Evolutionary conservation across 2,797 vertebrate genomes (phyloP), one percentile per base, ranked within the genome.

Genomic region (Sus cebifrons): DNA sequence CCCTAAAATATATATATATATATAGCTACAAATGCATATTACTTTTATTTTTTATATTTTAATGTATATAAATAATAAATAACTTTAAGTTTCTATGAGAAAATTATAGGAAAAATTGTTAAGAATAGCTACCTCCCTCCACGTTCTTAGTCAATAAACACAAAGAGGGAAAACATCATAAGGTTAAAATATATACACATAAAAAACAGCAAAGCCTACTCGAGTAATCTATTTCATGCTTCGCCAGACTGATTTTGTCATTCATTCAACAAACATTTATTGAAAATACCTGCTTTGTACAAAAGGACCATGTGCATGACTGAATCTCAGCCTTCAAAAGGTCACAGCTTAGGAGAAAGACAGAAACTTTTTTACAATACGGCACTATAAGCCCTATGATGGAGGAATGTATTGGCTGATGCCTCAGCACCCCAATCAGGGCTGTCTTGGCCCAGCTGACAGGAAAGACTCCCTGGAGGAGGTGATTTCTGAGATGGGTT

Each of bases 401-500:
- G 32, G 27, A 20, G 9, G 18, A 32, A 58, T 36, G 21, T 15
- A 49, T 16, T 49, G 4, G 20, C 20, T 32, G 52, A 58, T 23
- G 27, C 2, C 17, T 25, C 73, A 13, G 65, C 65, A 73, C 32
- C 56, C 27, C 71, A 56, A 86, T 56, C 44, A 68, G 64, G 40
- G 62, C 23, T 17, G 0, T 40, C 15, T 36, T 20, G 62, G 64
- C 71, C 62, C 20, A 49, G 44, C 44, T 49, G 44, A 49, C 44
- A 9, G 23, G 40, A 36, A 10, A 84, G 14, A 8, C 14, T 77
- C 62, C 40, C 64, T 40, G 40, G 16, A 40, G 5, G 40, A 83
- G 68, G 20, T 83, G 36, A 68, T 23, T 94, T 75, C 36, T 49
- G 70, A 88, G 11, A 75, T 11, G 44, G 17, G 64, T 94, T 95